Conservation (phyloP, 2,113 vertebrate species). For the Trogon surrucura region DNA sequence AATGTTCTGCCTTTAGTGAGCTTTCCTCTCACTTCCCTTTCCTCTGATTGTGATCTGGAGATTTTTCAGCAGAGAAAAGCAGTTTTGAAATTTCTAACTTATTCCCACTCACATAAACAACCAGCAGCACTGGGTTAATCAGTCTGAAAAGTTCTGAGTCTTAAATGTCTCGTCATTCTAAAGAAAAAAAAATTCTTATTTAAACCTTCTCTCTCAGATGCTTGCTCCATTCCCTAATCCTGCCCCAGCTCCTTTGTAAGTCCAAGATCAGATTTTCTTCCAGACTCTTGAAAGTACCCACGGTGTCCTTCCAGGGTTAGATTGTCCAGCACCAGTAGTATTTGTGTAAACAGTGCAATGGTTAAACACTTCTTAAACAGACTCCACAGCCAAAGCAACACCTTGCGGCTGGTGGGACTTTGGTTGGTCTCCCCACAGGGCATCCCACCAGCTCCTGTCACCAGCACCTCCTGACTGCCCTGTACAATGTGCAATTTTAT, state of each 20-base stretch:
- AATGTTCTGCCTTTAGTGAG: slow-evolving; percentile 6
- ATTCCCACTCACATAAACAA: background rate
- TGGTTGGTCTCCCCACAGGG: background rate
- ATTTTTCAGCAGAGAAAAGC: background rate
- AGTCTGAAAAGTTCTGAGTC: background rate
- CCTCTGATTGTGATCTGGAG: background rate
- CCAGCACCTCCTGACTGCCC: accelerated
- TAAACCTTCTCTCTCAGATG: background rate
- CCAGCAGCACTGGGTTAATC: background rate
- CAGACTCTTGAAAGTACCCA: background rate
- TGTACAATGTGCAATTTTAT: accelerated
- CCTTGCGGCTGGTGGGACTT: background rate
- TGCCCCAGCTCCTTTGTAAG: background rate
- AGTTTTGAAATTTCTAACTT: background rate
- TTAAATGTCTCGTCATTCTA: background rate
- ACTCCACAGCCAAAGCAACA: background rate
- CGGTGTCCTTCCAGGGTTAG: background rate
- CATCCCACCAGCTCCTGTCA: background rate
- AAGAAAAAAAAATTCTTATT: background rate
- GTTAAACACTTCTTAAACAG: background rate
- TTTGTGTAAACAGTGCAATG: background rate
- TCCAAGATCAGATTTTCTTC: background rate
- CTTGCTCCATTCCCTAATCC: background rate
- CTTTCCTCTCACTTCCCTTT: background rate
- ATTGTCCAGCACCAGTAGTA: background rate